Evolutionary conservation across 2,113 vertebrate genomes (phyloP).

Genomic region (Petroica traversi): DNA sequence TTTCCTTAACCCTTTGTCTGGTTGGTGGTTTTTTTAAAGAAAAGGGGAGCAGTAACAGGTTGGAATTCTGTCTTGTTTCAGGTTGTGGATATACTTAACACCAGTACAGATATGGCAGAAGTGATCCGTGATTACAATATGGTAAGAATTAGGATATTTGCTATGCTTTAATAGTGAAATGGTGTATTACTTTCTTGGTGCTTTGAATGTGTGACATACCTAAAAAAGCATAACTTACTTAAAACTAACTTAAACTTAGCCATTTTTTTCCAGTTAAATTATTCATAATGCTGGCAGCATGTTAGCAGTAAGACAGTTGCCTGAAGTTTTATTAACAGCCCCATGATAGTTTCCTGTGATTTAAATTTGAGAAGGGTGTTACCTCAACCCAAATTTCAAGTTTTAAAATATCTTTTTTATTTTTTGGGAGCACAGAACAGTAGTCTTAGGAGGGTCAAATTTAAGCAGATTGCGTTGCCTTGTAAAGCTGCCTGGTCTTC

Average conservation of each 20-base stretch:
- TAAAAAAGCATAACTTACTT: not conserved
- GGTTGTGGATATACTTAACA: constrained; percentile 96
- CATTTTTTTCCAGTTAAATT: not conserved
- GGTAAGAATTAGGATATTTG: constrained; percentile 73
- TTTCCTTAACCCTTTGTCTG: not conserved
- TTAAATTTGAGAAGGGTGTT: not conserved
- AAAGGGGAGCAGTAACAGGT: not conserved
- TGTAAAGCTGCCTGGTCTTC: not conserved
- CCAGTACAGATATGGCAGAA: constrained; percentile 91
- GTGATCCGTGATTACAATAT: constrained; percentile 86
- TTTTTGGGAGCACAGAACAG: not conserved
- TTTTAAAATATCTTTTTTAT: not conserved
- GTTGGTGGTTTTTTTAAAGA: not conserved
- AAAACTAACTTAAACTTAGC: no score
- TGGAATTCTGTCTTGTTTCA: constrained; percentile 67
- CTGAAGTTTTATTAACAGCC: not conserved
- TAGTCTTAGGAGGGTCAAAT: not conserved
- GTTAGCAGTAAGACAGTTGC: not conserved
- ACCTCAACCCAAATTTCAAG: not conserved
- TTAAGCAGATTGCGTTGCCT: not conserved
- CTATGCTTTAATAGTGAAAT: not conserved
- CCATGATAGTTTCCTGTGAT: not conserved
- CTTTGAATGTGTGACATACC: not conserved
- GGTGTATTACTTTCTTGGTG: not conserved
- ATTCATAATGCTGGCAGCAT: not conserved